Percentiles rank a stretch among this genome's conserved stretches.
These are phyloP conservation scores for Zootermopsis nevadensis DNA, from an alignment of 2,888 invertebrate species.

Conservation along the genomic window DNA sequence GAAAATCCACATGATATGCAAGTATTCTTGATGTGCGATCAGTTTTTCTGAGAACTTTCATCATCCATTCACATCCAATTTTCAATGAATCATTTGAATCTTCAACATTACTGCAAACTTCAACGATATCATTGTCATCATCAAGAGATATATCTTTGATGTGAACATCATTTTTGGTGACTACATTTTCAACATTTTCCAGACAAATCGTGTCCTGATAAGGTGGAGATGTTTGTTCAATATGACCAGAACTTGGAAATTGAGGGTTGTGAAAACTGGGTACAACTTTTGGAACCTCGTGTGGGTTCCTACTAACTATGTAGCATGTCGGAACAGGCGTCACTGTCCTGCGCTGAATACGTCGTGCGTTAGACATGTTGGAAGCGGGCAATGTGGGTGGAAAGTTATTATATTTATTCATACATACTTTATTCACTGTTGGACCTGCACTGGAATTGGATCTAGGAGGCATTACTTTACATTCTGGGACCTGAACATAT, in stretches of 20 bases:
- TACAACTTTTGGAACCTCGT: not conserved
- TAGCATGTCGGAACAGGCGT: not conserved
- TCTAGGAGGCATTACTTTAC: too few species aligned
- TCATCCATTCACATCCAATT: not conserved
- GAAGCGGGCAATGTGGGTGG: not conserved
- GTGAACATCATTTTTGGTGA: too few species aligned
- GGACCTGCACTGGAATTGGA: too few species aligned
- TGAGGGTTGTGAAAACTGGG: not conserved
- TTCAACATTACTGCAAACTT: not conserved
- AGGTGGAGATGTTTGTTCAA: too few species aligned
- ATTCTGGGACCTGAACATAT: too few species aligned
- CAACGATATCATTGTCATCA: slow-evolving; percentile 9
- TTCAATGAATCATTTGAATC: not conserved
- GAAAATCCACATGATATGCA: not conserved
- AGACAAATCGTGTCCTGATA: too few species aligned
- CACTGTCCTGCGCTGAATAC: not conserved
- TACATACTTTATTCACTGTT: not conserved
- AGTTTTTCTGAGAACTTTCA: not conserved
- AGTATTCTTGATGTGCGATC: slow-evolving; percentile 6
- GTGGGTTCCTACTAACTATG: not conserved
- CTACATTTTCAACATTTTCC: too few species aligned
- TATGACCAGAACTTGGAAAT: not conserved
- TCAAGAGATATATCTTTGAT: too few species aligned
- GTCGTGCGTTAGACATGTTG: not conserved
- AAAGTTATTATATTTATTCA: not conserved